Evolutionary conservation across 2,888 invertebrate genomes (phyloP).

Genomic region (Nycteola revayana): DNA sequence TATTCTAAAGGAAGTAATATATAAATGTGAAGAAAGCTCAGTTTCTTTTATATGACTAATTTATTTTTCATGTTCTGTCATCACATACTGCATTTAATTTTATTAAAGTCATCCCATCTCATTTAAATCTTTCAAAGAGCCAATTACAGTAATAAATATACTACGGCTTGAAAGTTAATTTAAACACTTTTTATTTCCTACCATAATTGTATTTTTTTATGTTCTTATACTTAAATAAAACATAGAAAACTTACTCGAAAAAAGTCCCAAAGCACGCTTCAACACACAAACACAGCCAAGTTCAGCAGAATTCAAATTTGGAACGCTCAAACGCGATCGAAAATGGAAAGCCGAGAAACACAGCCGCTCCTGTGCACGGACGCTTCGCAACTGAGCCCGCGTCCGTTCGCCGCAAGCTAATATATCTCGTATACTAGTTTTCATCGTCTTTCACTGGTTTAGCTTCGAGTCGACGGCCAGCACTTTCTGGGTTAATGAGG

Average conservation of each 20-base stretch:
- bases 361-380: conserved; percentile 45
- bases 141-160: not conserved
- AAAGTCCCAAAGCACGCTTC: conserved; percentile 50
- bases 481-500: conserved; percentile 80
- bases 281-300: conserved; percentile 45
- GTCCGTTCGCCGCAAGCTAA: conserved; percentile 48
- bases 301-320: conserved; percentile 35
- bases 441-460: conserved; percentile 76
- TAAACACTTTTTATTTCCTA: not conserved
- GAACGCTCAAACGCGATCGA: conserved; percentile 35
- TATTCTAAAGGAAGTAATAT: too few species aligned
- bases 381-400: conserved; percentile 51
- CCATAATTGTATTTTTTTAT: too few species aligned
- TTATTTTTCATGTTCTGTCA: too few species aligned
- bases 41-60: too few species aligned
- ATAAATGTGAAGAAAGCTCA: too few species aligned
- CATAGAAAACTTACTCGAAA: conserved; percentile 49
- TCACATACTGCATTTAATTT: too few species aligned
- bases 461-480: conserved; percentile 49
- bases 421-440: conserved; percentile 77
- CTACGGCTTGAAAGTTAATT: conserved; percentile 1
- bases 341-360: conserved; percentile 29
- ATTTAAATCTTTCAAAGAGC: not conserved
- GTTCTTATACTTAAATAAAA: conserved; percentile 1
- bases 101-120: too few species aligned